Conservation (phyloP, 2,888 invertebrate genomes). For the Synanthedon tipuliformis region DNA sequence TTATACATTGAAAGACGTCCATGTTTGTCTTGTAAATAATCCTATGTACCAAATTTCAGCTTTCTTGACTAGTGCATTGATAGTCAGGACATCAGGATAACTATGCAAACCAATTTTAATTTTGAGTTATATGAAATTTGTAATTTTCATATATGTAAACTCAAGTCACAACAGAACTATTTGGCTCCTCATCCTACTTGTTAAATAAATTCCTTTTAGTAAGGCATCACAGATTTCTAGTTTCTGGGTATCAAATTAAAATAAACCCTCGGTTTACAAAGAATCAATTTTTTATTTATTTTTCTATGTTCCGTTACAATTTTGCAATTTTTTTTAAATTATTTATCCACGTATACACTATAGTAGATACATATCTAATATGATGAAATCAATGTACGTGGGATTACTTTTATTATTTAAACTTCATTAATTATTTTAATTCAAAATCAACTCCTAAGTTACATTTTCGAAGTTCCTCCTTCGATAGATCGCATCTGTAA, state of each 20-base stretch:
- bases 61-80: no score
- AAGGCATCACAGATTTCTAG: no score
- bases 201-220: no score
- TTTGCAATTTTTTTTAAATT: slow-evolving; percentile 63
- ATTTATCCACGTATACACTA: slow-evolving; percentile 56
- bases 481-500: slow-evolving; percentile 35
- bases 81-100: no score
- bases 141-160: no score
- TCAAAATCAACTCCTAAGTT: slow-evolving; percentile 58
- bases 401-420: slow-evolving; percentile 65
- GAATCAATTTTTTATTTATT: slow-evolving; percentile 64
- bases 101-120: no score
- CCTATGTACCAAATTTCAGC: no score
- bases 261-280: slow-evolving; percentile 56
- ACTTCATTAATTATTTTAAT: slow-evolving; percentile 59
- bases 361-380: slow-evolving; percentile 40
- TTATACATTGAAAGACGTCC: no score
- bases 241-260: background rate
- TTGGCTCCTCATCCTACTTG: no score
- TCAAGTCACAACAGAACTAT: no score
- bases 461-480: slow-evolving; percentile 51
- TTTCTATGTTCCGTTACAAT: slow-evolving; percentile 65
- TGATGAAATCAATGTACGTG: slow-evolving; percentile 64
- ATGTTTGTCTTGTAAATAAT: no score
- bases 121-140: no score